A percentile compares a stretch with the other conserved stretches of the same genome.
Evolutionary conservation across 2,113 vertebrate species (phyloP).

Genomic region (Isichthys henryi): DNA sequence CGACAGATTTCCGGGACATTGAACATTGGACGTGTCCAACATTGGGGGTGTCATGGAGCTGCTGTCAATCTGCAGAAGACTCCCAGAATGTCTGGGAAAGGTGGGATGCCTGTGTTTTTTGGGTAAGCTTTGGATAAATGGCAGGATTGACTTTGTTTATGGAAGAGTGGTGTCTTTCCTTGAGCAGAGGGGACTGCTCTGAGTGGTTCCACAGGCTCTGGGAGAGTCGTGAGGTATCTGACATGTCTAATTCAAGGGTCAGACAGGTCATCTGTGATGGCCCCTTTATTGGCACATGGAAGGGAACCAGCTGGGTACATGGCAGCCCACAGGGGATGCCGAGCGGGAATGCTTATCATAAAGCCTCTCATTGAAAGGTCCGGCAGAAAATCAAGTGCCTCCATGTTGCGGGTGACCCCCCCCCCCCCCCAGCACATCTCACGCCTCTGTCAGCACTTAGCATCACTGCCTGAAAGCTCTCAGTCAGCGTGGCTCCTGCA

Average conservation of each 20-base stretch:
- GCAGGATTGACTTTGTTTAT: not conserved
- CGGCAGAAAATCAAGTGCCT: not conserved
- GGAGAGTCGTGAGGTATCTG: not conserved
- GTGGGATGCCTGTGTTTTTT: not conserved
- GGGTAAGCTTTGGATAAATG: not conserved
- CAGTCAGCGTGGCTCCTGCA: not conserved
- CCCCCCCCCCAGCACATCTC: not conserved
- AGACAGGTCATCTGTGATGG: not conserved
- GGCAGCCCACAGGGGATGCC: not conserved
- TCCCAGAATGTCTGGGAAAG: not conserved
- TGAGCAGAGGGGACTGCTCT: not conserved
- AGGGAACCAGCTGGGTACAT: not conserved
- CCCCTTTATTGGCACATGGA: not conserved
- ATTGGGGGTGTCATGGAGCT: not conserved
- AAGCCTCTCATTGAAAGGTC: not conserved
- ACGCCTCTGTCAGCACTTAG: not conserved
- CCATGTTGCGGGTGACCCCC: no score
- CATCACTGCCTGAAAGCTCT: not conserved
- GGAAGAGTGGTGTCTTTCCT: not conserved
- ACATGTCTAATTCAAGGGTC: not conserved
- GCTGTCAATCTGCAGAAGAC: not conserved
- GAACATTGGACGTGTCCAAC: no score
- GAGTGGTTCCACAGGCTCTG: not conserved
- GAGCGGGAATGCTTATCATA: not conserved
- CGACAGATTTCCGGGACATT: not conserved